Base-by-base conservation (phyloP, 2,888 invertebrate genomes). In the Allygus modestus region DNA sequence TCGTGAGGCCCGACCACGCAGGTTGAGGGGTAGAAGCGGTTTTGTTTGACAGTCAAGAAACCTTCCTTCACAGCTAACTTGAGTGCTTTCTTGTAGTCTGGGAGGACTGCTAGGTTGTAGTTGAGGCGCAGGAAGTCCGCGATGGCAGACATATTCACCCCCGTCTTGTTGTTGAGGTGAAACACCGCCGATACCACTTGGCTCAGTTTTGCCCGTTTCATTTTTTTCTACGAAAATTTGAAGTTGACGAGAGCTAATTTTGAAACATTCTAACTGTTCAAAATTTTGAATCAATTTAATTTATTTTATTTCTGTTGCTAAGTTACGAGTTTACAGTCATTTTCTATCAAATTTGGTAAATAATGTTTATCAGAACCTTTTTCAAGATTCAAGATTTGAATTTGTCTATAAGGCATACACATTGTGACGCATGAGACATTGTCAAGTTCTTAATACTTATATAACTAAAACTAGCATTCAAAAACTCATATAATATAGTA, bases 141-240 rank as follows among this genome's bases (percentile, higher is more conserved):
- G 23, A 69, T 69, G 37, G 17, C 31, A 9, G 69, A 28, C 69
- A 33, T 2, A 17, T 31, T 69, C n/a, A 69, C 69, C 4, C 69
- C 69, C 5, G 17, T 9, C 9, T 17, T 12, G 33, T n/a, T 69
- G 37, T 37, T 69, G 15, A 69, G 69, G 31, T 69, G 69, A 31
- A 9, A 37, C 31, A 69, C 69, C 4, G 69, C 69, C 17, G 69
- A 69, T n/a, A 69, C 69, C 1, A 69, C 69, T 37, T 69, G 31
- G 17, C 37, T 69, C 69, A 69, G 20, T 37, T 69, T 69, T 31
- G 69, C 7, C 20, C 69, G 69, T 11, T n/a, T 31, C 69, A 69
- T 69, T 31, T 4, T 61, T 23, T 1, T 69, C n/a, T n/a, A 15
- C 7, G 17, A 28, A 31, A 54, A 12, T 54, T 54, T 23, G 15